Evolutionary conservation across 2,113 vertebrate species (phyloP).

Genomic region (Euleptes europaea): DNA sequence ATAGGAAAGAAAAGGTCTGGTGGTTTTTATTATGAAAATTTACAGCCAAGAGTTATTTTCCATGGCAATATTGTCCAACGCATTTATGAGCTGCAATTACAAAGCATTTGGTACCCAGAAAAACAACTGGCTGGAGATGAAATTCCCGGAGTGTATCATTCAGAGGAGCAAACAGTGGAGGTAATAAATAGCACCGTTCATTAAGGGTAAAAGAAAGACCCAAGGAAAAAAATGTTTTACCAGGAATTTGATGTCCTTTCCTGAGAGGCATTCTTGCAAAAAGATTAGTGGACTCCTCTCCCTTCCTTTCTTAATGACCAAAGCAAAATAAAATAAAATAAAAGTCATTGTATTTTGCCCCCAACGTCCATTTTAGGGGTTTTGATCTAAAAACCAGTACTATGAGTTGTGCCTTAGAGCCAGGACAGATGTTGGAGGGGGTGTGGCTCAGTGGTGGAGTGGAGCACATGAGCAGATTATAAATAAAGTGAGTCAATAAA

Average conservation of each 20-base stretch:
- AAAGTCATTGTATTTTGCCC: too few relatives aligned
- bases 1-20: slow-evolving; percentile 45
- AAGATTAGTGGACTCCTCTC: not conserved
- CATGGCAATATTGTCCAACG: slow-evolving; percentile 47
- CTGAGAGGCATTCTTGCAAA: accelerated
- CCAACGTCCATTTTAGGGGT: too few relatives aligned
- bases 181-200: slow-evolving; percentile 47
- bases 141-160: slow-evolving; percentile 33
- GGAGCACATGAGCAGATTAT: too few relatives aligned
- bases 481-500: too few relatives aligned
- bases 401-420: too few relatives aligned
- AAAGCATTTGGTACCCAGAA: slow-evolving; percentile 54
- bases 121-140: slow-evolving; percentile 49
- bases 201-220: slow-evolving; percentile 52
- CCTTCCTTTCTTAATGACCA: not conserved
- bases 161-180: slow-evolving; percentile 19
- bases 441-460: too few relatives aligned
- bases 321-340: too few relatives aligned
- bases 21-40: slow-evolving; percentile 61
- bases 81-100: slow-evolving; percentile 64
- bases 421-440: too few relatives aligned
- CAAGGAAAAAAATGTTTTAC: slow-evolving; percentile 30
- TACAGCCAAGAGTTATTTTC: slow-evolving; percentile 64
- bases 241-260: not conserved
- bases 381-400: too few relatives aligned